Evolutionary conservation across 1,140 invertebrate genomes (phyloP).

Genomic region (Aphis gossypii): DNA sequence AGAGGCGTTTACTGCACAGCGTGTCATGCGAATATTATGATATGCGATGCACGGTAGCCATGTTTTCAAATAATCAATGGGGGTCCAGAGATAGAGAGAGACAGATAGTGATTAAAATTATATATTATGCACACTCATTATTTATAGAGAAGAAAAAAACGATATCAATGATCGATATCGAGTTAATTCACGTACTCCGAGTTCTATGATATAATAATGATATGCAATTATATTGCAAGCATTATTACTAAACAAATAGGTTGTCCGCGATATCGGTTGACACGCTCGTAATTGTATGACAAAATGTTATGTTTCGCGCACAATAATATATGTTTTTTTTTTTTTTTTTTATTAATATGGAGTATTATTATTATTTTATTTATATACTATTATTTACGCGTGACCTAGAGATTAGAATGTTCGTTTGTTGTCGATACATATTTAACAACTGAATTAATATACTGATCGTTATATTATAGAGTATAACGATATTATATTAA

Average conservation of each 20-base stretch:
- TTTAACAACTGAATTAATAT: neutral
- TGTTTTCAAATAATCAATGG: neutral
- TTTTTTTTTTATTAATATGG: neutral
- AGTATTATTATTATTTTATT: too few relatives aligned
- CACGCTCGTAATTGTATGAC: neutral
- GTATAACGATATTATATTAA: neutral
- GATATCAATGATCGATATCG: too few relatives aligned
- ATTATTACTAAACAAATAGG: neutral
- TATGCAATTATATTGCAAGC: neutral
- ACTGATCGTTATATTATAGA: neutral
- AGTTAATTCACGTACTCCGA: neutral
- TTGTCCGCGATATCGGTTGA: too few relatives aligned
- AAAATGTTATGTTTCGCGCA: neutral
- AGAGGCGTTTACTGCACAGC: neutral
- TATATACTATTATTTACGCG: neutral
- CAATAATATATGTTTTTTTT: neutral
- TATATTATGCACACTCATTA: neutral
- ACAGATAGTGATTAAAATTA: neutral
- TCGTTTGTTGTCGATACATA: neutral
- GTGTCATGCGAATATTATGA: neutral
- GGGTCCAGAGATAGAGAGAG: neutral
- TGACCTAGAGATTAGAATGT: constrained; percentile 24
- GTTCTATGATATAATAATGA: neutral
- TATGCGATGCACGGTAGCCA: neutral
- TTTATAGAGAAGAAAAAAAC: neutral